A percentile compares a stretch with the other conserved stretches of the same genome.
These are phyloP conservation scores for Chloroceryle aenea DNA, from an alignment of 2,113 vertebrate genomes.

Conservation along the genomic window DNA sequence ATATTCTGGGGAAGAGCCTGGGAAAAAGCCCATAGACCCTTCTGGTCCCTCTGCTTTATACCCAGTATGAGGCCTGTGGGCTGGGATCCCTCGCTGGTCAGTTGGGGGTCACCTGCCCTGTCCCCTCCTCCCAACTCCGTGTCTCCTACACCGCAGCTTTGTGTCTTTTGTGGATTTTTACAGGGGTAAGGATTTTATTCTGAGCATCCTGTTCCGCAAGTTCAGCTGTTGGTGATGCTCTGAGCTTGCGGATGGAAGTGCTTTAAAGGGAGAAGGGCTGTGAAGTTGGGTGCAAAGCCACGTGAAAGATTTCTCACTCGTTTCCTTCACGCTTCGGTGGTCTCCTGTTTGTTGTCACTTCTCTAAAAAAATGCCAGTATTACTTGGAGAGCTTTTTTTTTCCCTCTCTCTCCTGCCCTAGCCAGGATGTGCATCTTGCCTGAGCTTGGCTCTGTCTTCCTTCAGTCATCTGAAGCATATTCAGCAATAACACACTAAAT, in stretches of 20 bases:
- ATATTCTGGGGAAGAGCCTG: no score
- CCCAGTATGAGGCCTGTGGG: no score
- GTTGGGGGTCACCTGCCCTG: no score
- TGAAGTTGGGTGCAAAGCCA: neutral
- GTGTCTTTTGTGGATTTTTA: neutral
- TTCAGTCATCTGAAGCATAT: neutral
- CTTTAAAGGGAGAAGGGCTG: neutral
- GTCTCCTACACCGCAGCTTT: fast-evolving
- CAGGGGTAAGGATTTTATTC: neutral
- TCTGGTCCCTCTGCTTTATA: no score
- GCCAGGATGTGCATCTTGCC: neutral
- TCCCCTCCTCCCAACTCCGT: no score
- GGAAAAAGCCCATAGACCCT: no score
- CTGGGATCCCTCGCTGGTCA: no score
- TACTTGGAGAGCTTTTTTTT: neutral
- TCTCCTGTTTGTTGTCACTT: neutral
- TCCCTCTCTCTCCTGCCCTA: neutral
- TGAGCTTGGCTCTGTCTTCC: neutral
- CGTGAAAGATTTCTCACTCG: neutral
- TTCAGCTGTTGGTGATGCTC: neutral
- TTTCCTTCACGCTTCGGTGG: neutral
- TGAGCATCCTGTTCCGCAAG: neutral
- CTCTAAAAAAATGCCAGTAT: neutral
- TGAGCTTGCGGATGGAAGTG: neutral
- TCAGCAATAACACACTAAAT: fast-evolving